Percentiles rank a stretch among this genome's conserved stretches.
Evolutionary conservation across 2,113 vertebrate species (phyloP).

Genomic region (Climacteris rufus): DNA sequence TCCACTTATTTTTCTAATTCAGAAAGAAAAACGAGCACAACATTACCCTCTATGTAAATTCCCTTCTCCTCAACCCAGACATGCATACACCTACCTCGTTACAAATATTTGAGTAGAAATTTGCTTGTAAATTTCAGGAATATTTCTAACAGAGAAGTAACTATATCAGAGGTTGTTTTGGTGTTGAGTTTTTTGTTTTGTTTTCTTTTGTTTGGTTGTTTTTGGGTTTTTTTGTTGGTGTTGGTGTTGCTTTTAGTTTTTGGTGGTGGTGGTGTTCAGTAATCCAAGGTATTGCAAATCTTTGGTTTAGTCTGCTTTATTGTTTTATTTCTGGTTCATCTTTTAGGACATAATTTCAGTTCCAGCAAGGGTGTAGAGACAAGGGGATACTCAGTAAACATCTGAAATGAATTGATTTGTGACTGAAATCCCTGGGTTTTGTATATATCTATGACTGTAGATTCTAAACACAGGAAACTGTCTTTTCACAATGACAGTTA

Average conservation of each 20-base stretch:
- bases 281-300: not conserved
- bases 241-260: not conserved
- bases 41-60: not conserved
- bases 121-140: not conserved
- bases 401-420: not conserved
- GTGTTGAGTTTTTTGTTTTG: not conserved
- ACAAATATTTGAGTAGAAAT: not conserved
- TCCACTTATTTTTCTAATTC: not conserved
- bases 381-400: not conserved
- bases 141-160: not conserved
- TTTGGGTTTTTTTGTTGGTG: not conserved
- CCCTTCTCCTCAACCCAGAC: not conserved
- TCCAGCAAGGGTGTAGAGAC: not conserved
- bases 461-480: constrained; percentile 14
- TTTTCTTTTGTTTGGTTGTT: not conserved
- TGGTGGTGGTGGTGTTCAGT: not conserved
- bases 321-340: not conserved
- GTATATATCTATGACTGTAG: not conserved
- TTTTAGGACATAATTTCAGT: not conserved
- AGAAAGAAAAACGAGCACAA: not conserved
- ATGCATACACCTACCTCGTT: not conserved
- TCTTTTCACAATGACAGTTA: constrained; percentile 37
- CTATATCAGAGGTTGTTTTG: not conserved
- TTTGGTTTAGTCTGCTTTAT: not conserved
- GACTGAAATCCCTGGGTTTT: constrained; percentile 7